phyloP scores from a whole-genome alignment of 2,113 vertebrate species.

The Amblyornis subalaris region DNA sequence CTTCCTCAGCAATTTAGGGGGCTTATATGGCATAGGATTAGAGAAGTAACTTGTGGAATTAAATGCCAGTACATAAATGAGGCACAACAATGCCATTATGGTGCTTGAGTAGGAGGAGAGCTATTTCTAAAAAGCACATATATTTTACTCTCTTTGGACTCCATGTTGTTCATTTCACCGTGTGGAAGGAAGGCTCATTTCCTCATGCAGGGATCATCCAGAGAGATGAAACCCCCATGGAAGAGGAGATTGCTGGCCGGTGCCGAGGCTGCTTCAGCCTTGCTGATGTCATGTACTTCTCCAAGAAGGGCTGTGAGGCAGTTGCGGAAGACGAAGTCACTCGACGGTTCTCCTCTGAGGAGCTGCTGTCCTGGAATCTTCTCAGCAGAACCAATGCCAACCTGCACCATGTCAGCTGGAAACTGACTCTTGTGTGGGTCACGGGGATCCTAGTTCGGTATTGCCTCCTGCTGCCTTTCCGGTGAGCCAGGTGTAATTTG shows the following conservation, averaged over 20 bases:
- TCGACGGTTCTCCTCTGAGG: slow-evolving; percentile 87
- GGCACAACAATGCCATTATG: neutral
- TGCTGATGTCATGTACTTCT: slow-evolving; percentile 86
- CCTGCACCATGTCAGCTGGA: slow-evolving; percentile 82
- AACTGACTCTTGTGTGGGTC: slow-evolving; percentile 83
- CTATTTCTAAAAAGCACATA: neutral
- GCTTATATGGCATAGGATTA: neutral
- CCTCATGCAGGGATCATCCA: slow-evolving; percentile 79
- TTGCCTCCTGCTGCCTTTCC: slow-evolving; percentile 83
- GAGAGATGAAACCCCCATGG: slow-evolving; percentile 81
- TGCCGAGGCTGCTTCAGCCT: slow-evolving; percentile 74
- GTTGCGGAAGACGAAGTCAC: slow-evolving; percentile 90
- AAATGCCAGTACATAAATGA: neutral
- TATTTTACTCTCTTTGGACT: neutral
- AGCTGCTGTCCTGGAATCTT: slow-evolving; percentile 90
- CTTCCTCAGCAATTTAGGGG: neutral
- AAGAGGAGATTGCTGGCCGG: slow-evolving; percentile 77
- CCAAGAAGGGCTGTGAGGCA: slow-evolving; percentile 84
- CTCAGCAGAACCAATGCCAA: slow-evolving; percentile 88
- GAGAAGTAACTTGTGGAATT: neutral
- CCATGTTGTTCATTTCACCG: neutral
- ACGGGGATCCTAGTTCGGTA: slow-evolving; percentile 83
- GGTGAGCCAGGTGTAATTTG: slow-evolving; percentile 67
- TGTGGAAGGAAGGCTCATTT: slow-evolving; percentile 38
- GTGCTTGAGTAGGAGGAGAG: neutral